Conservation (phyloP, 2,113 vertebrate species). For the Spea bombifrons region DNA sequence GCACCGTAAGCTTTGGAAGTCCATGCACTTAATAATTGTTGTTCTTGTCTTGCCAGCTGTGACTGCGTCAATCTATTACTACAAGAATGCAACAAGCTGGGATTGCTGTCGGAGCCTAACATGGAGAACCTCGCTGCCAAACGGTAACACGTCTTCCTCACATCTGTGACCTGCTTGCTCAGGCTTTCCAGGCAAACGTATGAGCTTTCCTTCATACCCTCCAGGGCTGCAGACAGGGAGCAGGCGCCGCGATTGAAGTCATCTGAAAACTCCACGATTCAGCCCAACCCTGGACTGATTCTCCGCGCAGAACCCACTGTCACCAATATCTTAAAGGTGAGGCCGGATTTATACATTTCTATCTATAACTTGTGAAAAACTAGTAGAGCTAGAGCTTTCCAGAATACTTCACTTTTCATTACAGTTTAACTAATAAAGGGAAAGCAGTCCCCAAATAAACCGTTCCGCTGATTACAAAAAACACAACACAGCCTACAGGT, state of each 20-base stretch:
- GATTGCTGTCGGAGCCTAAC: constrained; percentile 83
- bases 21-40: not conserved
- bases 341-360: not conserved
- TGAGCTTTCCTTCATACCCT: constrained; percentile 10
- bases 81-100: constrained; percentile 92
- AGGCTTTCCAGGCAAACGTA: not conserved
- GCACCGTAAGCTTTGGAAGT: too few relatives aligned
- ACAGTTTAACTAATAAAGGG: too few relatives aligned
- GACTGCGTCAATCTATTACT: constrained; percentile 87
- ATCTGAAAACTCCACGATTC: constrained; percentile 91
- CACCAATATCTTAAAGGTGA: constrained; percentile 95
- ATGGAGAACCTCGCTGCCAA: constrained; percentile 78
- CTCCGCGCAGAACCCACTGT: constrained; percentile 93
- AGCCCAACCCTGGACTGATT: constrained; percentile 92
- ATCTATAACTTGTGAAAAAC: too few relatives aligned
- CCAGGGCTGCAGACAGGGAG: constrained; percentile 82
- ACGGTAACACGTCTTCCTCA: constrained; percentile 67
- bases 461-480: too few relatives aligned
- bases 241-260: constrained; percentile 83
- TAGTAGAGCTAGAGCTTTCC: too few relatives aligned
- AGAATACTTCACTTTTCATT: too few relatives aligned
- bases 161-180: not conserved
- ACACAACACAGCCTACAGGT: too few relatives aligned
- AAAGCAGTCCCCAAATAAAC: too few relatives aligned
- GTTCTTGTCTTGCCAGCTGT: constrained; percentile 70